Evolutionary conservation across 2,888 invertebrate species (phyloP).

Genomic region (Limulus polyphemus): DNA sequence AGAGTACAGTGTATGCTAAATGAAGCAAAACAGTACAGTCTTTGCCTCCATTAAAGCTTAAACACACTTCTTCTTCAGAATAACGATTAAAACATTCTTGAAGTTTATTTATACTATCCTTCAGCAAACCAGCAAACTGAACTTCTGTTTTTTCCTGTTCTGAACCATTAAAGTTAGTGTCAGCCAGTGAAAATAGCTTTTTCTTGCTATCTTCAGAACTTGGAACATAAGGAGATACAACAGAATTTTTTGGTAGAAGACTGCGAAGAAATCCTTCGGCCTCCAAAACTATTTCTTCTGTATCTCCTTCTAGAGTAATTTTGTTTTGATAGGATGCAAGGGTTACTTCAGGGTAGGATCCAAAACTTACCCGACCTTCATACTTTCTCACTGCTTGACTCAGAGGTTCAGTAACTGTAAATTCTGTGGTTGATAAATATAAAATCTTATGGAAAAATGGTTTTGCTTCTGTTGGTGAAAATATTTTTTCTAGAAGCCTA

Average conservation of each 20-base stretch:
- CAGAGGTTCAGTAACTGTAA: conserved; percentile 35
- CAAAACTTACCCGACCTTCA: conserved; percentile 42
- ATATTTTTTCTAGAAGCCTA: conserved; percentile 18
- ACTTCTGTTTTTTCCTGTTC: neutral
- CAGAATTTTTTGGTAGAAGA: conserved; percentile 36
- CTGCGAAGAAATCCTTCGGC: conserved; percentile 36
- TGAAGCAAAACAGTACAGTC: conserved; percentile 89
- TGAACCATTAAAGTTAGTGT: neutral
- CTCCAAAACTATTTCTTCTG: conserved; percentile 33
- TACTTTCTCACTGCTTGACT: conserved; percentile 41
- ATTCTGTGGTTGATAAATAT: conserved; percentile 17
- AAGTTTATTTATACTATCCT: conserved; percentile 10
- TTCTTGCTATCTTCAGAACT: conserved; percentile 9
- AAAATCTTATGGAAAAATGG: conserved; percentile 9
- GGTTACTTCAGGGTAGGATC: conserved; percentile 46
- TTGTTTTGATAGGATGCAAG: conserved; percentile 44
- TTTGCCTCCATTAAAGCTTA: conserved; percentile 97
- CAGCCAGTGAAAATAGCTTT: neutral
- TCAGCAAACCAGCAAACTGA: neutral
- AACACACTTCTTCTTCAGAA: conserved; percentile 59
- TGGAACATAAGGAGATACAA: conserved; percentile 32
- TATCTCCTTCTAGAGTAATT: conserved; percentile 42
- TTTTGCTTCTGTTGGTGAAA: conserved; percentile 21
- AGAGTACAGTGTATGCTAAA: conserved; percentile 45
- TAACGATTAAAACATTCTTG: conserved; percentile 39